Percentiles rank a stretch among this genome's conserved stretches.
phyloP scores from a whole-genome alignment of 2,797 vertebrate species.

The Enteromius fasciolatus region DNA sequence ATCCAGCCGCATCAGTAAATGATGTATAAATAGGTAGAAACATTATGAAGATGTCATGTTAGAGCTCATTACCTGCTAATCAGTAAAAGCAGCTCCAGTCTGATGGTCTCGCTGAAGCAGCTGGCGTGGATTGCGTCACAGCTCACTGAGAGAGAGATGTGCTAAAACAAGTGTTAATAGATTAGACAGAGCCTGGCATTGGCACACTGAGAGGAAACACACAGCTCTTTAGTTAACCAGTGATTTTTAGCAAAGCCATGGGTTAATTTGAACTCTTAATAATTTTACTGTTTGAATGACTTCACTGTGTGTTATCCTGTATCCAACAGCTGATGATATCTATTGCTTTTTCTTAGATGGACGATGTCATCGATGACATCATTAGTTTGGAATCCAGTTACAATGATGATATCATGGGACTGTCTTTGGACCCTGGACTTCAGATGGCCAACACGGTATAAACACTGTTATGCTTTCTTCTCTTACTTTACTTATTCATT shows the following conservation, averaged over 20 bases:
- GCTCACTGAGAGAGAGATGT: neutral
- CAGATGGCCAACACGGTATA: conserved; percentile 94
- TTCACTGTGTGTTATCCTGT: neutral
- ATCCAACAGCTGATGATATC: neutral
- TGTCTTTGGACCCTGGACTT: conserved; percentile 90
- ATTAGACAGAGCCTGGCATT: neutral
- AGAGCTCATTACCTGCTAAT: neutral
- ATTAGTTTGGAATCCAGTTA: conserved; percentile 99
- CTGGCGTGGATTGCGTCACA: conserved; percentile 25
- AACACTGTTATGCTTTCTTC: neutral
- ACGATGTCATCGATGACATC: conserved; percentile 98
- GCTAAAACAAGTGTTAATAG: conserved; percentile 23
- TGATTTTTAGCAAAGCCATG: neutral
- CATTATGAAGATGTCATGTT: neutral
- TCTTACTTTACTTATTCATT: neutral
- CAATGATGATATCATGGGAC: conserved; percentile 93
- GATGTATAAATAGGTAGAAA: neutral
- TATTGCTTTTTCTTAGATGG: conserved; percentile 82
- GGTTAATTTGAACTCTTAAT: neutral
- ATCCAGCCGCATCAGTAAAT: neutral
- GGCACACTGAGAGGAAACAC: conserved; percentile 4
- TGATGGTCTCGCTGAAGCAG: conserved; percentile 4
- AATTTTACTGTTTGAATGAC: too few species aligned
- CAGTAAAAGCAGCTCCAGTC: neutral
- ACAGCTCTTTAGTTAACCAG: neutral